Conservation (phyloP, 2,888 invertebrate species). For the Sarcophaga rosellei region DNA sequence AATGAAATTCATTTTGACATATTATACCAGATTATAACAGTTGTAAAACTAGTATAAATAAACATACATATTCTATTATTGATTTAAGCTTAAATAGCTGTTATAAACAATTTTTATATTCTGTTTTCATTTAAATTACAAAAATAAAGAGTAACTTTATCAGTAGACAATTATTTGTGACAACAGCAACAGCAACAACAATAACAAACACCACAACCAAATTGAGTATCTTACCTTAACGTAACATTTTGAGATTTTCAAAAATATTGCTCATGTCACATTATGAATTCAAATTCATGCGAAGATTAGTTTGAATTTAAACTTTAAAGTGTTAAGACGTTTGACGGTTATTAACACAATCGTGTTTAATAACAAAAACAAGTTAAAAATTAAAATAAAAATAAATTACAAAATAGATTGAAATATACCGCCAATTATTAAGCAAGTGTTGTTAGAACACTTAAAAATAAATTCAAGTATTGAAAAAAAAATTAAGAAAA, state of each 20-base stretch:
- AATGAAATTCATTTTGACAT: not conserved
- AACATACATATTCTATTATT: constrained; percentile 4
- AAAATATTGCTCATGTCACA: constrained; percentile 42
- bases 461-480: not conserved
- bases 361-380: not conserved
- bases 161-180: not conserved
- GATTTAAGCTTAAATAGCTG: not conserved
- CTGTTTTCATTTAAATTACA: too few species aligned
- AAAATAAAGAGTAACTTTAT: constrained; percentile 28
- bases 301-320: constrained; percentile 46
- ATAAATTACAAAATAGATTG: not conserved
- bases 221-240: constrained; percentile 35
- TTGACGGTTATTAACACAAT: not conserved
- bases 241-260: not conserved
- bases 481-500: not conserved
- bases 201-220: not conserved
- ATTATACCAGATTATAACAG: constrained; percentile 8
- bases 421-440: constrained; percentile 27
- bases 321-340: constrained; percentile 52
- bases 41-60: constrained; percentile 21
- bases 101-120: constrained; percentile 1
- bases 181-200: not conserved
- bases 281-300: constrained; percentile 39
- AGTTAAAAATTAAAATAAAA: constrained; percentile 1
- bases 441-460: not conserved